Conservation (phyloP, 2,888 invertebrate genomes). For the Icerya purchasi region DNA sequence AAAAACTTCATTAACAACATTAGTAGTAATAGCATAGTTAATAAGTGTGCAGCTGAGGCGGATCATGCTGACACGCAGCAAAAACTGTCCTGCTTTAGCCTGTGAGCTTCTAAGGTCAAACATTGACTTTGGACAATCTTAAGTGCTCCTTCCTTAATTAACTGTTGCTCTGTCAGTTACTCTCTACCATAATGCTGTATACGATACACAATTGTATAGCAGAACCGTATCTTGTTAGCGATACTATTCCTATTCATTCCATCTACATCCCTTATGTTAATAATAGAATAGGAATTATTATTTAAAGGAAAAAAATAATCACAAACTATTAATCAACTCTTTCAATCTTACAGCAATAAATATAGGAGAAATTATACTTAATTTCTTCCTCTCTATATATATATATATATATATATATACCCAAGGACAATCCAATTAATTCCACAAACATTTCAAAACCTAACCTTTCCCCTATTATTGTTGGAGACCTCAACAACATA, state of each 20-base stretch:
- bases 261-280: background rate
- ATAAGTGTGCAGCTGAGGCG: background rate
- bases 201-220: background rate
- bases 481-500: background rate
- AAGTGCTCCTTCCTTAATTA: background rate
- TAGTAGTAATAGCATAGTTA: background rate
- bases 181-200: background rate
- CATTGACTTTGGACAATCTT: background rate
- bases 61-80: background rate
- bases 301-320: background rate
- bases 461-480: background rate
- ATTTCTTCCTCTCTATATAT: background rate
- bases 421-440: background rate
- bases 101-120: background rate
- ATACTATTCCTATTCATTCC: background rate
- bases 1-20: background rate
- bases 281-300: background rate
- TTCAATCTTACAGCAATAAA: background rate
- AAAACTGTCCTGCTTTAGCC: background rate
- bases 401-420: background rate
- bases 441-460: background rate
- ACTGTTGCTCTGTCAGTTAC: background rate
- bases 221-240: background rate
- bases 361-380: background rate
- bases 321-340: background rate